Evolutionary conservation across 1,140 invertebrate genomes (phyloP), one percentile per base, ranked within the genome.

Genomic region (Trissolcus basalis): DNA sequence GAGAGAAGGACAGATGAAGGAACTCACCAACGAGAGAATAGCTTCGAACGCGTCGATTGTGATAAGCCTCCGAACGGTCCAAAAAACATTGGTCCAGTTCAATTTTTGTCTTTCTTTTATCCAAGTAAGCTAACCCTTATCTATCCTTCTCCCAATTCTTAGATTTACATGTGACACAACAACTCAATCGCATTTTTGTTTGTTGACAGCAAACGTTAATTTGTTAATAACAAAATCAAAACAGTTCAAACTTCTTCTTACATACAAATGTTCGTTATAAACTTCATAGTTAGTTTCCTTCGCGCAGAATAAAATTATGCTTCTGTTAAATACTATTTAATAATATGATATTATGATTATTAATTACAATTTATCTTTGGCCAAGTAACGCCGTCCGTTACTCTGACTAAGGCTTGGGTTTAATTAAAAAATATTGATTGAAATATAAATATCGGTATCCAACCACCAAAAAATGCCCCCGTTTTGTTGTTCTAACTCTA

Each of bases 1-100:
- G 85, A 87, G 87, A 87, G 86, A 88, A 88, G 87, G 87, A 87
- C 83, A 88, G 87, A 87, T 85, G 82, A 87, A 87, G 85, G 74
- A 83, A 88, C 87, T 88, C 87, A 87, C 87, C 86, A 77, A 47
- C 19, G 61, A 60, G 14, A 55, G 39, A 72, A 55, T 49, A 68
- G 68, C 71, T 77, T 72, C 59, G 68, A 43, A 70, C 48, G 77
- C 69, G 54, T 56, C 71, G 77, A 61, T 80, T 43, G 51, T 61
- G 19, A 27, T 50, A 47, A 65, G 68, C 48, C 82, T 81, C 64
- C 73, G 80, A 83, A 72, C 63, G 54, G 74, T 84, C 76, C 76
- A 68, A 80, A 68, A 60, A 70, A 27, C 78, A 77, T 48, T 39
- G n/a, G 36, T 73, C 70, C 79, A 81, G 70, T 81, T 61, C 77